Percentiles rank a stretch among this genome's conserved stretches.
phyloP scores from a whole-genome alignment of 1,140 invertebrate genomes.

The Atta colombica region DNA sequence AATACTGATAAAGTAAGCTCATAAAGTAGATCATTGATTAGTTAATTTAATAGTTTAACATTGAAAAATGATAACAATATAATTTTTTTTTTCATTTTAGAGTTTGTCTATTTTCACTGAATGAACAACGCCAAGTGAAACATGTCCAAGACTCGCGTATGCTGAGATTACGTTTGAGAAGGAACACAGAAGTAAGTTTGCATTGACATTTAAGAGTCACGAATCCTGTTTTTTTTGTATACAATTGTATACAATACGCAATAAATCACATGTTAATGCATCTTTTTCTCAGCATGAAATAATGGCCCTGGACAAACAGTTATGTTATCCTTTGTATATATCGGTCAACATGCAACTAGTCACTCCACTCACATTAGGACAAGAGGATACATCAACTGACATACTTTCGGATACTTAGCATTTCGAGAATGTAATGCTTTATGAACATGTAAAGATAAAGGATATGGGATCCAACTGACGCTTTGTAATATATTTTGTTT shows the following conservation, averaged over 20 bases:
- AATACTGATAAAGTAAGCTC: slow-evolving; percentile 88
- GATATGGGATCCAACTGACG: slow-evolving; percentile 39
- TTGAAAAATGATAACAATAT: neutral
- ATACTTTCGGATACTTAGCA: slow-evolving; percentile 78
- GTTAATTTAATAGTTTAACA: neutral
- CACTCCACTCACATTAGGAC: slow-evolving; percentile 84
- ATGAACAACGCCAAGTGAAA: slow-evolving; percentile 89
- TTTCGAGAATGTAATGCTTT: slow-evolving; percentile 16
- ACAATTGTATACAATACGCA: slow-evolving; percentile 31
- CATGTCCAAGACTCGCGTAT: slow-evolving; percentile 89
- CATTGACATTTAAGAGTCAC: slow-evolving; percentile 87
- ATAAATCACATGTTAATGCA: slow-evolving; percentile 47
- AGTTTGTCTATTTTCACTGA: slow-evolving; percentile 89
- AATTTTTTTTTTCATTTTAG: slow-evolving; percentile 81
- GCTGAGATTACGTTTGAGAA: slow-evolving; percentile 86
- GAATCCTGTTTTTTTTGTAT: slow-evolving; percentile 86
- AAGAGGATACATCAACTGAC: slow-evolving; percentile 73
- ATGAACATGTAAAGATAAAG: slow-evolving; percentile 35
- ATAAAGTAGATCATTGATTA: slow-evolving; percentile 42
- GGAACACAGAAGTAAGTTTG: slow-evolving; percentile 34
- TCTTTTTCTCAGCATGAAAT: slow-evolving; percentile 86
- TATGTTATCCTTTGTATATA: slow-evolving; percentile 90
- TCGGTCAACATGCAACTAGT: slow-evolving; percentile 91
- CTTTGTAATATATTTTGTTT: slow-evolving; percentile 51
- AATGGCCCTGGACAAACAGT: slow-evolving; percentile 88